These are phyloP conservation scores for Typhlichthys eigenmanni DNA, from an alignment of 2,797 vertebrate species.

Conservation along the genomic window DNA sequence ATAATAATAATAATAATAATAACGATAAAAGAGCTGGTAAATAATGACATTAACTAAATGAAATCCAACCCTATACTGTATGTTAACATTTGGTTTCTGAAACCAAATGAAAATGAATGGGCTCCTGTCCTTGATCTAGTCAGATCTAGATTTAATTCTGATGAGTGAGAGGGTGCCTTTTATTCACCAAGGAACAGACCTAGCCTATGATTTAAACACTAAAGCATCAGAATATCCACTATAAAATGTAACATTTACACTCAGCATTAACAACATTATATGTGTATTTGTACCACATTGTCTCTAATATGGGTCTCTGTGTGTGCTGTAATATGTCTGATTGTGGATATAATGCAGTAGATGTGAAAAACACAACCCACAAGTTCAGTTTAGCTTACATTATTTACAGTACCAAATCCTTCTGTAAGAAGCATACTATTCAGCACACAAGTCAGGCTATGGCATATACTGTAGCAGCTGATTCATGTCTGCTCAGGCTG, in stretches of 20 bases:
- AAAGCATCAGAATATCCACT: too few relatives aligned
- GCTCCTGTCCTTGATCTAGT: neutral
- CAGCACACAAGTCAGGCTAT: too few relatives aligned
- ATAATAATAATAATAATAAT: too few relatives aligned
- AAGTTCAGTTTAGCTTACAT: neutral
- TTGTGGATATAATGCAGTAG: too few relatives aligned
- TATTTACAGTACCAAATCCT: constrained; percentile 9
- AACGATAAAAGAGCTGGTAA: too few relatives aligned
- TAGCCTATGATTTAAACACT: neutral
- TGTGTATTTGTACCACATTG: too few relatives aligned
- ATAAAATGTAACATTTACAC: too few relatives aligned
- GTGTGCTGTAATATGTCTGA: too few relatives aligned
- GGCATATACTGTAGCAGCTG: constrained; percentile 22
- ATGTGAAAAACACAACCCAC: neutral
- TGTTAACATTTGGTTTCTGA: neutral
- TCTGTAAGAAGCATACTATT: neutral
- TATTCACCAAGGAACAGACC: neutral
- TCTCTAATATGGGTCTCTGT: too few relatives aligned
- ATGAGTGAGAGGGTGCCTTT: neutral
- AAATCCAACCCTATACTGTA: neutral
- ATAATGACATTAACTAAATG: constrained; percentile 3
- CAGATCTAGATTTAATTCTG: neutral
- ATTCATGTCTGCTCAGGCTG: constrained; percentile 37
- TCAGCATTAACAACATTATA: too few relatives aligned
- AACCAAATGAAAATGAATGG: neutral